Base-by-base conservation (phyloP, 2,113 vertebrate genomes). In the Holacanthus passer region DNA sequence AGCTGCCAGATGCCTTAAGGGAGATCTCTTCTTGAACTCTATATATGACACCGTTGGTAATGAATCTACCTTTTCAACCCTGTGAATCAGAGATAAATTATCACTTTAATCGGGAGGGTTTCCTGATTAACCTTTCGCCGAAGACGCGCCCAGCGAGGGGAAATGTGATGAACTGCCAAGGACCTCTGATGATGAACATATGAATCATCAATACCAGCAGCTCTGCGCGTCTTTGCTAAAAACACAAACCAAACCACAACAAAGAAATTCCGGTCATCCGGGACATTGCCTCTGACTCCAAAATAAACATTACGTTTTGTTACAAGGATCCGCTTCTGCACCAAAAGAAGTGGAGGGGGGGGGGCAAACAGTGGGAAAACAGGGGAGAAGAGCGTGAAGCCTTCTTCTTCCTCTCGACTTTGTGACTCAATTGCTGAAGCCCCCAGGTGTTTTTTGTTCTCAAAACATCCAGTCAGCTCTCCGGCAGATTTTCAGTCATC, bases 271-370 rank as follows among this genome's bases (percentile, higher is more conserved):
- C 76, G 73, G 74, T 53, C 83, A 85, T 86, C 85, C 73, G 70
- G 82, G 71, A 75, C 78, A 85, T 60, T 79, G 85, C 82, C 77
- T 87, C 74, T 58, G 52, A 83, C 70, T 91, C 90, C 86, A 93
- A 92, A 88, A 92, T 84, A 93, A 94, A 92, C 90, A 91, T 77
- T 69, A 85, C 27, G 43, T 91, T 87, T 86, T 66, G 78, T 85
- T 86, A 78, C 69, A 59, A 85, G 71, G 74, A 87, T 87, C 69
- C 41, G 47, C 68, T 84, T 80, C 70, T 77, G 48, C 45, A 29
- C 39, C 66, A 39, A 76, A 62, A 19, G 29, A 59, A 31, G 4
- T 13, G 11, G 43, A 13, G 39, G 39, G 39, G 39, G 39, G 39
- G 35, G 5, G 35, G 41, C 55, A 86, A 73, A 77, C 41, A 72